Evolutionary conservation across 2,888 invertebrate species (phyloP), one percentile per base, ranked within the genome.

Genomic region (Crocallis elinguaria): DNA sequence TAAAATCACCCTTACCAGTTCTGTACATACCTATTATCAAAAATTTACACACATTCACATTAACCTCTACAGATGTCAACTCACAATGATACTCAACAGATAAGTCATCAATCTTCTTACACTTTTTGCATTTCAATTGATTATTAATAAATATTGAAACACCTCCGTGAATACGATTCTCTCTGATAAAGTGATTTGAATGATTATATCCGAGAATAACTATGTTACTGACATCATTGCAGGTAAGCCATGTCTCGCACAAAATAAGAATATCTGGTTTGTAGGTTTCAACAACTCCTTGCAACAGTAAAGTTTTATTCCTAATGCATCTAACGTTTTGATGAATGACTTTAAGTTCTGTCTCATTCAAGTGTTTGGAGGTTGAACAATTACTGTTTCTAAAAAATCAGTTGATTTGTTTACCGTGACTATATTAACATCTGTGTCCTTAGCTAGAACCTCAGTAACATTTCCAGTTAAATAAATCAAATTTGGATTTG

Each of bases 241-340:
- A 5, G 5, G 19, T 4, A 3, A 19, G 19, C 19, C 19, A 19
- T 19, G 19, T 19, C 19, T 19, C 19, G 3, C 3, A 23, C 8
- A 37, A 13, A 17, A 23, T 21, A 13, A 37, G n/a, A 13, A 37
- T 23, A 37, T 37, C 37, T 1, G 37, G 37, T 11, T 37, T 37
- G n/a, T 37, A 23, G 5, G 21, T 23, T 37, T 7, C 37, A 12
- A n/a, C 21, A 13, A 37, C 21, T 13, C 12, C 21, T 37, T 21
- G 37, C 13, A 37, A 23, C 6, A 37, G 12, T 17, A 37, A 21
- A 9, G 37, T 35, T 4, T 17, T 19, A 35, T n/a, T 35, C n/a
- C 19, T 35, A 19, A 35, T n/a, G 11, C 19, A 35, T 35, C 19
- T 35, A 19, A n/a, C 19, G 7, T 35, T 35, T 17, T 35, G 25